phyloP scores from a whole-genome alignment of 23 tunicate species.

The Halocynthia aurantium region DNA sequence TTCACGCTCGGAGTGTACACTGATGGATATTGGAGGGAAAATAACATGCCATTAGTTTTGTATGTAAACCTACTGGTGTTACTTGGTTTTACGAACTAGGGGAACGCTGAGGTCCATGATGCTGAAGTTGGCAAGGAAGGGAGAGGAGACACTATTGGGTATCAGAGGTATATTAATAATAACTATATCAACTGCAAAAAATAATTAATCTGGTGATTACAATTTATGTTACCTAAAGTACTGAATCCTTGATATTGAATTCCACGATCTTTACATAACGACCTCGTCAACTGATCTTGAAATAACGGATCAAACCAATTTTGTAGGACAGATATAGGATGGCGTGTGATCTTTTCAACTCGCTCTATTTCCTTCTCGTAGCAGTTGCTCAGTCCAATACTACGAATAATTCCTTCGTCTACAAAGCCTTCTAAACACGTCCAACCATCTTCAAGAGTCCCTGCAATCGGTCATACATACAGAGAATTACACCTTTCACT shows the following conservation, averaged over 20 bases:
- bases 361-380: slow-evolving; percentile 22
- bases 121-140: too few relatives aligned
- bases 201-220: too few relatives aligned
- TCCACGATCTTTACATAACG: slow-evolving; percentile 1
- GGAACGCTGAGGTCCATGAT: too few relatives aligned
- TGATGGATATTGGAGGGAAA: too few relatives aligned
- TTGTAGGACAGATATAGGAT: slow-evolving; percentile 27
- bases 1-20: too few relatives aligned
- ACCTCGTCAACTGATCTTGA: slow-evolving; percentile 14
- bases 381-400: slow-evolving; percentile 33
- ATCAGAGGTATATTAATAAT: too few relatives aligned
- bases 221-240: slow-evolving; percentile 11
- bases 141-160: too few relatives aligned
- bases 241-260: slow-evolving; percentile 22
- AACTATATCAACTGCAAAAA: too few relatives aligned
- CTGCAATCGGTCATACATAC: not conserved
- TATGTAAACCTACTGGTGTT: too few relatives aligned
- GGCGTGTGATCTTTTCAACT: slow-evolving; percentile 2
- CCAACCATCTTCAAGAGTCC: slow-evolving; percentile 31
- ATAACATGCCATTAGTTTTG: too few relatives aligned
- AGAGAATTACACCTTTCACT: too few relatives aligned
- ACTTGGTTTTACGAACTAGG: too few relatives aligned
- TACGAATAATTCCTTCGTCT: slow-evolving; percentile 21
- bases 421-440: slow-evolving; percentile 24
- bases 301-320: slow-evolving; percentile 42